These are phyloP conservation scores for Eidolon helvum DNA, from an alignment of 2,113 vertebrate genomes.

Conservation along the genomic window DNA sequence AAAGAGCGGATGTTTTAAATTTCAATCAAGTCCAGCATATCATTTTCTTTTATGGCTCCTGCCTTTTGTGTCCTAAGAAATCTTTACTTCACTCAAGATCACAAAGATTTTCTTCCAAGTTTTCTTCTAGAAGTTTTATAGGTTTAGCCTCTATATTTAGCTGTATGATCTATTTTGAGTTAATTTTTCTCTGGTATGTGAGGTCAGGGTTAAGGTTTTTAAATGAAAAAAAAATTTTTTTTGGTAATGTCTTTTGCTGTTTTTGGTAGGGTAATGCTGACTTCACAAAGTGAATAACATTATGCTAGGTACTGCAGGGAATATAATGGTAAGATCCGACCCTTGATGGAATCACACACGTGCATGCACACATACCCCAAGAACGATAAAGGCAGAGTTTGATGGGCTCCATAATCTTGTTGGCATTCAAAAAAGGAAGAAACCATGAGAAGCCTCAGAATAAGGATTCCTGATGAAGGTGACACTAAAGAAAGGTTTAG, in stretches of 20 bases:
- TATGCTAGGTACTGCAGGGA: neutral
- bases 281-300: neutral
- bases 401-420: neutral
- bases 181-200: neutral
- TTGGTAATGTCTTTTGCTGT: neutral
- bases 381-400: neutral
- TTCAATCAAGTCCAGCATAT: neutral
- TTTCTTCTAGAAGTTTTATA: constrained; percentile 20
- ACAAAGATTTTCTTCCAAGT: neutral
- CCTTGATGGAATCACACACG: neutral
- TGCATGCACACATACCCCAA: neutral
- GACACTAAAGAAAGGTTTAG: neutral
- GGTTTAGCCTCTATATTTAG: constrained; percentile 2
- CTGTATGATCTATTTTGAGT: neutral
- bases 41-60: neutral
- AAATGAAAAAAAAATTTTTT: neutral
- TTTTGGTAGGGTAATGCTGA: neutral
- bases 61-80: neutral
- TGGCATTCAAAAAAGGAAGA: neutral
- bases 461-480: neutral
- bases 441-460: neutral
- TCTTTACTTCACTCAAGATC: neutral
- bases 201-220: constrained; percentile 9
- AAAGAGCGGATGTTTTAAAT: constrained; percentile 27
- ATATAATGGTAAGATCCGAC: neutral